phyloP scores from a whole-genome alignment of 2,797 vertebrate species.

The Brachyalestes nurse region DNA sequence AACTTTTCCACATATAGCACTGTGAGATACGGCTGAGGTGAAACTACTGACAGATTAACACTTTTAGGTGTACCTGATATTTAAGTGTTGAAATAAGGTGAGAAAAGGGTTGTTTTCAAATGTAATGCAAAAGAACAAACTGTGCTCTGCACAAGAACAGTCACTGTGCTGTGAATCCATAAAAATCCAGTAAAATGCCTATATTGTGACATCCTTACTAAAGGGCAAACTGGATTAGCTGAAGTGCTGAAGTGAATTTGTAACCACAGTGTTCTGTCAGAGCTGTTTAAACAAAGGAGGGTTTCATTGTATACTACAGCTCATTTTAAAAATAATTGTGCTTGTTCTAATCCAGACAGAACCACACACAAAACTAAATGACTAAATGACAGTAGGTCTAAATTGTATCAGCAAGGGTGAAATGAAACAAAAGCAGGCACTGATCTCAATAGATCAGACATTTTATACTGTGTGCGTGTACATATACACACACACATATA shows the following conservation, averaged over 20 bases:
- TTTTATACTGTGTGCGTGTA: too few species aligned
- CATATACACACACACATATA: too few species aligned
- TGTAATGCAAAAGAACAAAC: too few species aligned
- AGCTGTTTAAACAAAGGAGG: conserved; percentile 10
- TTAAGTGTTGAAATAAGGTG: too few species aligned
- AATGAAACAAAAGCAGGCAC: neutral
- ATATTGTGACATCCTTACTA: neutral
- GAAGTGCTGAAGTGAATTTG: neutral
- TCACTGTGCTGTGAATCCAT: neutral
- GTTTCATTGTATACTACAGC: neutral
- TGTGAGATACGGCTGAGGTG: too few species aligned
- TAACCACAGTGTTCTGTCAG: neutral
- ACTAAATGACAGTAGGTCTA: neutral
- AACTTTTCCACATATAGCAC: too few species aligned
- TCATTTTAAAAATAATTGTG: conserved; percentile 6
- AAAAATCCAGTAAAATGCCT: neutral
- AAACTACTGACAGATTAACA: too few species aligned
- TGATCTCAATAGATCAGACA: neutral
- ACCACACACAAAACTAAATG: conserved; percentile 5
- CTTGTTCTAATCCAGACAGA: conserved; percentile 11
- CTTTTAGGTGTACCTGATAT: too few species aligned
- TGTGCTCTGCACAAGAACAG: neutral
- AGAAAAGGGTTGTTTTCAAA: too few species aligned
- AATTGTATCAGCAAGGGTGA: neutral
- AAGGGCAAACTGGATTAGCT: neutral